Evolutionary conservation across 2,113 vertebrate species (phyloP), one percentile per base, ranked within the genome.

Genomic region (Ivindomyrus marchei): DNA sequence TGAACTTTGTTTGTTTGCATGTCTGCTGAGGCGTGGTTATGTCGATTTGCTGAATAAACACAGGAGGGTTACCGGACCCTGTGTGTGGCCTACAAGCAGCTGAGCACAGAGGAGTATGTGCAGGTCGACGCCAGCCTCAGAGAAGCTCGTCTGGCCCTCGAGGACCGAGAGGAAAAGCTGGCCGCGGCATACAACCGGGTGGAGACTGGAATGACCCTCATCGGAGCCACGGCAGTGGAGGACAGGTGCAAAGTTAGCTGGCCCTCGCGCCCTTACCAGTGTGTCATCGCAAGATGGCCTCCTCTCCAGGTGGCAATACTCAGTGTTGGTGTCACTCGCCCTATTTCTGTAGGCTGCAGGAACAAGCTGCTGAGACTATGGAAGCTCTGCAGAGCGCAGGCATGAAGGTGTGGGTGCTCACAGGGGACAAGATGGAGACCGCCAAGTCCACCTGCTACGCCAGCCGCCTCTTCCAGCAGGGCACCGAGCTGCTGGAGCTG

Each of bases 391-490:
- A 99, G n/a, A 94, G 96, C 0, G 98, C 98, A 0, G 98, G 98
- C 88, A 98, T 99, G 91, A 98, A 98, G 92, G 96, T 99, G 5
- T 99, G 98, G 98, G 98, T 99, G 91, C 96, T 99, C 52, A 99
- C 98, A 0, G 98, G 98, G 0, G 98, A 99, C 95, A 99, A 99
- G 94, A 97, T 99, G 97, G 98, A 99, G 94, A 99, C 98, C 0
- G 98, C 98, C 42, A 98, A 98, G 91, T 98, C 98, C 88, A 99
- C 98, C 0, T 99, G 98, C 95, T 99, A 99, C 0, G 98, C 98
- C 86, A 99, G 98, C 91, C 95, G 97, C 50, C 95, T 99, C 39
- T 99, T 99, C 93, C 97, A 98, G 94, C 97, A 96, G 90, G 96
- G 93, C 94, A 99, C 98, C 0, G 98, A 99, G 91, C 96, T 99